Evolutionary conservation across 2,113 vertebrate genomes (phyloP).

Genomic region (Oriolus oriolus): DNA sequence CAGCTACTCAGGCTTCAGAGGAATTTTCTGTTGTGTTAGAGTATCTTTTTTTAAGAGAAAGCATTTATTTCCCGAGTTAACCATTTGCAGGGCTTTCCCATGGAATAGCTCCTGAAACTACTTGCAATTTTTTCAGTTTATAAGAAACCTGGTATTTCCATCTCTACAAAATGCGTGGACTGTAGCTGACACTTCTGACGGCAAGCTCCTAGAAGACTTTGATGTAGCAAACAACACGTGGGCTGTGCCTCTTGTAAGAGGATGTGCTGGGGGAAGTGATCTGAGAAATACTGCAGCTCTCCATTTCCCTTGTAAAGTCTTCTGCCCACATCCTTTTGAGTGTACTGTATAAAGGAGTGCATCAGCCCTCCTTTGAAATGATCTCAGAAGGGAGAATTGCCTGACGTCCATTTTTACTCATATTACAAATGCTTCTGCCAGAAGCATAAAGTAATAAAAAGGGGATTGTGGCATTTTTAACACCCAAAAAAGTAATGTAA

Average conservation of each 20-base stretch:
- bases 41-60: background rate
- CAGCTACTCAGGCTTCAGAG: background rate
- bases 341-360: background rate
- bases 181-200: background rate
- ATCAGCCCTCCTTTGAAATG: background rate
- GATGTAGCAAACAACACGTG: background rate
- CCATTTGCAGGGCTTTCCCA: background rate
- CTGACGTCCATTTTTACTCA: background rate
- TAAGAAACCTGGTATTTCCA: background rate
- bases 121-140: background rate
- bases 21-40: background rate
- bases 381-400: background rate
- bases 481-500: background rate
- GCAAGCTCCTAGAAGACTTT: background rate
- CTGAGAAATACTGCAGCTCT: background rate
- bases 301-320: background rate
- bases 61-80: background rate
- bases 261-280: background rate
- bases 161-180: background rate
- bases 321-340: background rate
- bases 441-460: background rate
- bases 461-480: background rate
- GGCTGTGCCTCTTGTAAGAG: background rate
- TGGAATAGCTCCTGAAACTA: background rate
- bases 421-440: background rate